phyloP scores from a whole-genome alignment of 1,140 invertebrate genomes.

The Zaprionus camerounensis region DNA sequence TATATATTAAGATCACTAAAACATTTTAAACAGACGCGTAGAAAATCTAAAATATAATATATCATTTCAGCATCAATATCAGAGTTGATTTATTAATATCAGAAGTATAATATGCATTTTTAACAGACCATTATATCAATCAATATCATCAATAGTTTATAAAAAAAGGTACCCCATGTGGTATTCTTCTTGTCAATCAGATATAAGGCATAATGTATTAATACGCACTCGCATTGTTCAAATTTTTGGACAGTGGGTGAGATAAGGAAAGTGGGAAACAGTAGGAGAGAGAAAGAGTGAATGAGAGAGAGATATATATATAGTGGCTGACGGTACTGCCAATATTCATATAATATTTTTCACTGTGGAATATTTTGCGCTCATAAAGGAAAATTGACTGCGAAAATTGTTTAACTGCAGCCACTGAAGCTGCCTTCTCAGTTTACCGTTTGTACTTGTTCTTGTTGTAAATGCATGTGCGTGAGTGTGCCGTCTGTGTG shows the following conservation, averaged over 20 bases:
- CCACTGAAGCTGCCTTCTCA: slow-evolving; percentile 39
- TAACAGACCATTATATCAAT: too few relatives aligned
- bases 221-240: neutral
- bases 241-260: neutral
- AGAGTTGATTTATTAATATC: too few relatives aligned
- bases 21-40: accelerated
- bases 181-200: neutral
- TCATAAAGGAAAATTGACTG: slow-evolving; percentile 83
- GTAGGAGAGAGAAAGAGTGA: neutral
- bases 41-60: too few relatives aligned
- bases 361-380: slow-evolving; percentile 71
- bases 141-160: too few relatives aligned
- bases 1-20: too few relatives aligned
- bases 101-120: too few relatives aligned
- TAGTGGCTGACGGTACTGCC: slow-evolving; percentile 54
- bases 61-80: too few relatives aligned
- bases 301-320: neutral
- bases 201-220: neutral
- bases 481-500: neutral
- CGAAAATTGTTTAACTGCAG: slow-evolving; percentile 78
- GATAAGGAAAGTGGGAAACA: too few relatives aligned
- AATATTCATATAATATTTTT: slow-evolving; percentile 80
- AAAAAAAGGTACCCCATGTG: too few relatives aligned
- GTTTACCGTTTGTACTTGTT: slow-evolving; percentile 17
- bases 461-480: neutral